A percentile compares a stretch with the other conserved stretches of the same genome.
phyloP scores from a whole-genome alignment of 2,888 invertebrate genomes.

The Cryptocephalus moraei region DNA sequence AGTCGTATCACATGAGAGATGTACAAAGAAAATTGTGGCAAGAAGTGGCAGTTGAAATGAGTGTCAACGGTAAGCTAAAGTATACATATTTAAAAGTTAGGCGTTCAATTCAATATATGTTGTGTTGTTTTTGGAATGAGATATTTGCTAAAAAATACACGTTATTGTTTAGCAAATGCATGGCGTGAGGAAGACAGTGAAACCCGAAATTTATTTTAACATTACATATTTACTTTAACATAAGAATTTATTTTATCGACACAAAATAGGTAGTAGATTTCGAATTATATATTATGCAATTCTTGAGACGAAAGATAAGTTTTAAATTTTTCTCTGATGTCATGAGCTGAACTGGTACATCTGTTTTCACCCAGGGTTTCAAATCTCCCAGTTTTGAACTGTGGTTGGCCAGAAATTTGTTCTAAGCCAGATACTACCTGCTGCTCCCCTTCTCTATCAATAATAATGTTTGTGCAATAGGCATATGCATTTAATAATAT shows the following conservation, averaged over 20 bases:
- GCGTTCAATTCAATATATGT: too few relatives aligned
- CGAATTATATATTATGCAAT: conserved; percentile 3
- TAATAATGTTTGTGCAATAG: conserved; percentile 10
- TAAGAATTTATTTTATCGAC: too few relatives aligned
- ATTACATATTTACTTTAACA: too few relatives aligned
- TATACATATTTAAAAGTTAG: background rate
- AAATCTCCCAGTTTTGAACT: conserved; percentile 4
- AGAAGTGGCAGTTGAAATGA: conserved; percentile 5
- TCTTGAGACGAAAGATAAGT: conserved; percentile 5
- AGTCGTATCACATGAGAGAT: conserved; percentile 4
- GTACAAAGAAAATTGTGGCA: conserved; percentile 6
- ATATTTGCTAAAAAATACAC: too few relatives aligned
- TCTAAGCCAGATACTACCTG: conserved; percentile 4
- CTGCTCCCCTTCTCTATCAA: conserved; percentile 10
- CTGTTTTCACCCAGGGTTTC: conserved; percentile 7
- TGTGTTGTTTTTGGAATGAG: too few relatives aligned
- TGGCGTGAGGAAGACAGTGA: background rate
- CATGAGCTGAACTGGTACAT: conserved; percentile 3
- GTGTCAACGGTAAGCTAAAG: conserved; percentile 3
- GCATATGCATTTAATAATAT: conserved; percentile 9
- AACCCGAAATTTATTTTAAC: background rate
- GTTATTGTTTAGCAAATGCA: too few relatives aligned
- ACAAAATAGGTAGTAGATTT: background rate
- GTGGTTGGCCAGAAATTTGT: conserved; percentile 4
- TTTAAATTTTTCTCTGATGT: conserved; percentile 6